Conservation (phyloP, 2,888 invertebrate species). For the Polymixis flavicincta region DNA sequence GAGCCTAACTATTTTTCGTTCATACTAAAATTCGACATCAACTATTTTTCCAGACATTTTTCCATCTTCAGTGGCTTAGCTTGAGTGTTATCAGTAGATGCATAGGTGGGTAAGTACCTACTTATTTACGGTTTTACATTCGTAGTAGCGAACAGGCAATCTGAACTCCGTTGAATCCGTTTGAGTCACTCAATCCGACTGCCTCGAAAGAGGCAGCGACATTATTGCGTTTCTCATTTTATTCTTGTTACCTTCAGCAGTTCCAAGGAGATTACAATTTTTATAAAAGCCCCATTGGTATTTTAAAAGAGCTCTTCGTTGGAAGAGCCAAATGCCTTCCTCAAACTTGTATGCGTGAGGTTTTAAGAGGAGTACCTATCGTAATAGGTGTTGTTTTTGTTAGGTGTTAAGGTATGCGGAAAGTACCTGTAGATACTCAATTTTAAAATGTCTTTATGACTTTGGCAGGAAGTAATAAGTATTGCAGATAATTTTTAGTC, state of each 20-base stretch:
- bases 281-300: constrained; percentile 6
- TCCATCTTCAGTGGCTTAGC: background rate
- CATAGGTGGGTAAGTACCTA: background rate
- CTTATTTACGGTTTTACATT: constrained; percentile 3
- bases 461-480: background rate
- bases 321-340: background rate
- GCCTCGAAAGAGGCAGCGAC: constrained; percentile 16
- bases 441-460: background rate
- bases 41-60: background rate
- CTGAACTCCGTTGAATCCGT: constrained; percentile 14
- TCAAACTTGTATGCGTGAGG: constrained; percentile 4
- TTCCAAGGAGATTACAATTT: constrained; percentile 20
- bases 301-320: background rate
- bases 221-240: constrained; percentile 52
- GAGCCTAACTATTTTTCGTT: no score
- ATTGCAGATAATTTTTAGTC: background rate
- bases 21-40: no score
- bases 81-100: background rate
- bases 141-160: background rate
- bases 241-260: constrained; percentile 32
- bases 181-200: constrained; percentile 38
- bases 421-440: background rate
- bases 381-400: background rate
- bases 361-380: constrained; percentile 3
- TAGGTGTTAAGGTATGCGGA: background rate